Conservation (phyloP, 2,888 invertebrate genomes). For the Agrotis ipsilon region DNA sequence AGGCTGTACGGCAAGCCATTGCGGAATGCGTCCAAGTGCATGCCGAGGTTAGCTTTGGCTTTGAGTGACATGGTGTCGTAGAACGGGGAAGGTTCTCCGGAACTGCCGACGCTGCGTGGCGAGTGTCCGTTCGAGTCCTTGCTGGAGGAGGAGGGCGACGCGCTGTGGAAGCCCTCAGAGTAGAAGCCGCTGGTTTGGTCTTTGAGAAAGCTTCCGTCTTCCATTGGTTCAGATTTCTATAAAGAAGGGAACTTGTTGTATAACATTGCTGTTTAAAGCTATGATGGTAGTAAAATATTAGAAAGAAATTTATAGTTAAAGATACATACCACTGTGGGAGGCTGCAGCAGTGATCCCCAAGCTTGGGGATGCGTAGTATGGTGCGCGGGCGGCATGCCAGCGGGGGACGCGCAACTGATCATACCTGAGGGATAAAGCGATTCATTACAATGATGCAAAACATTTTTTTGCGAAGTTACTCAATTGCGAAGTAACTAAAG, state of each 20-base stretch:
- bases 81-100: slow-evolving; percentile 82
- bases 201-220: slow-evolving; percentile 85
- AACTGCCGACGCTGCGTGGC: slow-evolving; percentile 86
- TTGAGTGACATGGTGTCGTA: slow-evolving; percentile 84
- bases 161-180: slow-evolving; percentile 91
- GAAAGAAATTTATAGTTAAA: neutral
- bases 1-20: slow-evolving; percentile 91
- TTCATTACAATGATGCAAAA: slow-evolving; percentile 18
- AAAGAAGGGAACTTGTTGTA: slow-evolving; percentile 70
- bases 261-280: slow-evolving; percentile 7
- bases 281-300: neutral
- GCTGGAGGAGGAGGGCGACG: slow-evolving; percentile 91
- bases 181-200: slow-evolving; percentile 92
- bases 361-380: slow-evolving; percentile 78
- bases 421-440: slow-evolving; percentile 76
- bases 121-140: slow-evolving; percentile 89
- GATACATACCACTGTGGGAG: slow-evolving; percentile 82
- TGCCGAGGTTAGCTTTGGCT: slow-evolving; percentile 86
- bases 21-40: slow-evolving; percentile 84
- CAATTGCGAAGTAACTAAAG: slow-evolving; percentile 40
- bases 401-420: slow-evolving; percentile 87
- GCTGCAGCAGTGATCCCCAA: slow-evolving; percentile 82
- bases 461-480: slow-evolving; percentile 52
- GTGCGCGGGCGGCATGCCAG: slow-evolving; percentile 86
- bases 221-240: slow-evolving; percentile 91